Conservation (phyloP, 2,797 vertebrate genomes). For the Cyclopterus lumpus region DNA sequence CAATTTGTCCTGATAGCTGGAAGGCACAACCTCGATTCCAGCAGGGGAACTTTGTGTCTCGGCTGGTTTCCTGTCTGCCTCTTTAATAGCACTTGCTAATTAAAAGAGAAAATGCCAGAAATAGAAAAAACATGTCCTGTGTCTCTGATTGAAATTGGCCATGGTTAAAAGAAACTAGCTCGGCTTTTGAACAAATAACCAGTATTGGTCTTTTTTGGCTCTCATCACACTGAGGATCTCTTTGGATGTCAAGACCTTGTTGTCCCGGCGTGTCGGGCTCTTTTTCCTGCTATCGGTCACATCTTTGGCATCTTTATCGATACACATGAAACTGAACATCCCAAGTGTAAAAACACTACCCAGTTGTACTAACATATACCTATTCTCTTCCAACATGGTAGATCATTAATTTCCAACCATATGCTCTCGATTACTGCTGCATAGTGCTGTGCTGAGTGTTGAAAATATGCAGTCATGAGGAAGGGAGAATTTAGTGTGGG, state of each 20-base stretch:
- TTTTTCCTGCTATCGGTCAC: background rate
- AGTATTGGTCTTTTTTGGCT: background rate
- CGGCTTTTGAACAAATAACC: background rate
- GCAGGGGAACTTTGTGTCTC: background rate
- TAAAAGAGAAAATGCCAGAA: background rate
- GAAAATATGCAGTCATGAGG: background rate
- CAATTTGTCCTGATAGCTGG: background rate
- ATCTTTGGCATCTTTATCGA: background rate
- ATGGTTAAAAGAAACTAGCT: background rate
- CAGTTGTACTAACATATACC: background rate
- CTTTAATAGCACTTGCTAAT: background rate
- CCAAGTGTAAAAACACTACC: background rate
- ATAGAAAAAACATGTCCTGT: background rate
- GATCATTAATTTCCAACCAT: background rate
- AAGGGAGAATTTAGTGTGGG: background rate
- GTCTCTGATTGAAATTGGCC: background rate
- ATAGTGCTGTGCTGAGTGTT: background rate
- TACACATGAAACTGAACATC: background rate
- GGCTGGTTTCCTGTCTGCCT: background rate
- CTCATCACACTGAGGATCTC: background rate
- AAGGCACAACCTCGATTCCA: background rate
- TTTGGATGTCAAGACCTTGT: background rate
- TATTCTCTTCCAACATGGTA: background rate
- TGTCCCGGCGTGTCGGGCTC: background rate
- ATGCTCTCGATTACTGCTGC: background rate